phyloP scores from a whole-genome alignment of 2,797 vertebrate genomes.

The Rhabdomys pumilio region DNA sequence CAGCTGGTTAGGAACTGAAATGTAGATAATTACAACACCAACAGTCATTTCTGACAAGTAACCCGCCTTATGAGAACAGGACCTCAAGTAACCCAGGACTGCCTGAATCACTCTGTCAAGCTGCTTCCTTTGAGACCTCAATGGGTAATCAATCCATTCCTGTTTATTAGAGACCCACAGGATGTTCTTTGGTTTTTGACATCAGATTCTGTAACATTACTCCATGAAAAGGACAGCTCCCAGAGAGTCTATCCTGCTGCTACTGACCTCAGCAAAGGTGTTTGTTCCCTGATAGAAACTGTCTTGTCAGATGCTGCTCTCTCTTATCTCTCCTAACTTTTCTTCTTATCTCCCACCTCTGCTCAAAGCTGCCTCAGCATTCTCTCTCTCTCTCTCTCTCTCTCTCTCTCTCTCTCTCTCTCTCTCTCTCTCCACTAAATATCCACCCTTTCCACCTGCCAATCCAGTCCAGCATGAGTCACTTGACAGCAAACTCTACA shows the following conservation, averaged over 20 bases:
- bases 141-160: background rate
- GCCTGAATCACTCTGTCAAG: conserved; percentile 55
- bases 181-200: background rate
- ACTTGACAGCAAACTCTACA: background rate
- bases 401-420: background rate
- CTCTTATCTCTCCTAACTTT: background rate
- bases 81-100: conserved; percentile 36
- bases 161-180: background rate
- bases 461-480: background rate
- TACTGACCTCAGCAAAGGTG: background rate
- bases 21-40: conserved; percentile 51
- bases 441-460: background rate
- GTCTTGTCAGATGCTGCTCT: background rate
- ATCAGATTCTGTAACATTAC: background rate
- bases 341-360: background rate
- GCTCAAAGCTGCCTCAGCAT: background rate
- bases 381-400: conserved; percentile 50
- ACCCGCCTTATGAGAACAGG: conserved; percentile 49
- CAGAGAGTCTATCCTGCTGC: background rate
- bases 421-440: conserved; percentile 6
- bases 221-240: background rate
- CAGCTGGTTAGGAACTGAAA: conserved; percentile 41
- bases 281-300: background rate
- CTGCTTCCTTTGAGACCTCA: background rate
- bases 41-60: conserved; percentile 24